phyloP scores from a whole-genome alignment of 2,888 invertebrate genomes.

The Plagodis dolabraria region DNA sequence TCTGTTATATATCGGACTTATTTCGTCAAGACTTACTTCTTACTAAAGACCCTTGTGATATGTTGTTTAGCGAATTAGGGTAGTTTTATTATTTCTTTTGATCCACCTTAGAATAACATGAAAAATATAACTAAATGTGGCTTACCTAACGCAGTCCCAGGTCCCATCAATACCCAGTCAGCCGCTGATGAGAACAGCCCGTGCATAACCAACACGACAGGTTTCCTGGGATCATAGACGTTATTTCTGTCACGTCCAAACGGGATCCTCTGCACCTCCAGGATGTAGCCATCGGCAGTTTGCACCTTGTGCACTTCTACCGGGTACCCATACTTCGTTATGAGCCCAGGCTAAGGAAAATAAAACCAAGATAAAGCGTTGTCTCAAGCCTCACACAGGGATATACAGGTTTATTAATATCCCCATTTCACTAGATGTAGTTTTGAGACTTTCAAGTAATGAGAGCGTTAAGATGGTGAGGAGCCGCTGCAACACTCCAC shows the following conservation, averaged over 20 bases:
- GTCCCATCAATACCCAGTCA: conserved; percentile 89
- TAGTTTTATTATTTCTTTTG: no score
- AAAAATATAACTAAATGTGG: background rate
- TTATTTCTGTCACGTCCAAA: conserved; percentile 46
- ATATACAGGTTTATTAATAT: no score
- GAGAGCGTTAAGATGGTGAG: no score
- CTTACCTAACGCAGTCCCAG: conserved; percentile 86
- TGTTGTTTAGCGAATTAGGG: no score
- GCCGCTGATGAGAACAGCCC: conserved; percentile 88
- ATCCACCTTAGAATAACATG: no score
- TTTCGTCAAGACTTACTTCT: no score
- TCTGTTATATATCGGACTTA: no score
- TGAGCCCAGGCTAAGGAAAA: conserved; percentile 43
- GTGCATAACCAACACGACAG: conserved; percentile 84
- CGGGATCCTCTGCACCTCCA: conserved; percentile 51
- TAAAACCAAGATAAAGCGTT: background rate
- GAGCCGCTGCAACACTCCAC: no score
- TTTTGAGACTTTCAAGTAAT: no score
- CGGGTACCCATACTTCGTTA: conserved; percentile 49
- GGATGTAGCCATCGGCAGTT: conserved; percentile 52
- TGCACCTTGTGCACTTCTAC: conserved; percentile 48
- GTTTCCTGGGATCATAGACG: conserved; percentile 61
- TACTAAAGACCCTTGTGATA: no score
- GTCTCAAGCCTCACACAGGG: no score
- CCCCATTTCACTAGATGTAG: no score